A percentile compares a stretch with the other conserved stretches of the same genome.
Conservation (phyloP, 2,888 invertebrate species). For the Callyntrura guangdongensis region DNA sequence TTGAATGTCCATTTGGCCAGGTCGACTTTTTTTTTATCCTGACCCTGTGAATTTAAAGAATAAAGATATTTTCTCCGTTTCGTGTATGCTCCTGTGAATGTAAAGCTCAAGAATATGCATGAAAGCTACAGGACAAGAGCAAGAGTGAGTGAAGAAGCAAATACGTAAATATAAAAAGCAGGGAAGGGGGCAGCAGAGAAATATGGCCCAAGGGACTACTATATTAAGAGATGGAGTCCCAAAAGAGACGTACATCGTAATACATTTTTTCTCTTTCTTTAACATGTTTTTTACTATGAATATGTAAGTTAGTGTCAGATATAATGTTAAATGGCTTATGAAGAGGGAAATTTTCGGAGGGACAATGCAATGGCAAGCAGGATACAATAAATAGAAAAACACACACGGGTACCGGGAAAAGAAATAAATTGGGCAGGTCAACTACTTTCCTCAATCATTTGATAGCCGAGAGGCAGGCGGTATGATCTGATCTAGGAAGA, state of each 20-base stretch:
- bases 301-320: slow-evolving; percentile 81
- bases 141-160: slow-evolving; percentile 48
- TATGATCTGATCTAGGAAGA: no score
- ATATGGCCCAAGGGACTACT: slow-evolving; percentile 84
- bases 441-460: background rate
- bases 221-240: slow-evolving; percentile 85
- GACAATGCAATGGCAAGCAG: slow-evolving; percentile 13
- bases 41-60: slow-evolving; percentile 47
- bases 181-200: slow-evolving; percentile 79
- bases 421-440: slow-evolving; percentile 3
- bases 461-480: no score
- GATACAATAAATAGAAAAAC: background rate
- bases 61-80: no score
- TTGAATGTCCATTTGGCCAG: slow-evolving; percentile 56
- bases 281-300: slow-evolving; percentile 83
- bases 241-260: slow-evolving; percentile 84
- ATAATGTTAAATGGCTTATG: slow-evolving; percentile 63
- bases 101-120: background rate
- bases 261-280: slow-evolving; percentile 83
- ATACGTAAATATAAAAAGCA: slow-evolving; percentile 70
- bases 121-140: background rate
- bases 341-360: slow-evolving; percentile 47
- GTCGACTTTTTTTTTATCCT: slow-evolving; percentile 45
- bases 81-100: background rate
- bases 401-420: no score